These are phyloP conservation scores for Agrypnus murinus DNA, from an alignment of 2,888 invertebrate species.

Conservation along the genomic window DNA sequence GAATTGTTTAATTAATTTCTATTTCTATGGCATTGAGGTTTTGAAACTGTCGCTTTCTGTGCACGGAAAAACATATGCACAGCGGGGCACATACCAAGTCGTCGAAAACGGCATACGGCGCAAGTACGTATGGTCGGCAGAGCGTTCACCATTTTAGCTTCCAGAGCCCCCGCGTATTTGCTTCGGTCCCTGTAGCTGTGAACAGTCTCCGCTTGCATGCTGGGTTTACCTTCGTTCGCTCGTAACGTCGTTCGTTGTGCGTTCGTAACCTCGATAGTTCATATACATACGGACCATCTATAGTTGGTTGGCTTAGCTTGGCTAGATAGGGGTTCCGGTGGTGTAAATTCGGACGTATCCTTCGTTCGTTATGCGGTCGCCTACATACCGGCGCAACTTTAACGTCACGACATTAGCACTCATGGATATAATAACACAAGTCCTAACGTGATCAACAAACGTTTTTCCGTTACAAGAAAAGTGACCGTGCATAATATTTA, in stretches of 20 bases:
- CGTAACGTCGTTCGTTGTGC: conserved; percentile 36
- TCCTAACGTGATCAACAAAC: neutral
- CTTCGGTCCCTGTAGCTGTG: conserved; percentile 43
- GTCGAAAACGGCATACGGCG: neutral
- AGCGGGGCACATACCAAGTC: no score
- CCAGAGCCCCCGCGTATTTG: conserved; percentile 50
- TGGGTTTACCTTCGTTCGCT: conserved; percentile 31
- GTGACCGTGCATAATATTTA: conserved; percentile 10
- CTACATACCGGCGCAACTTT: conserved; percentile 30
- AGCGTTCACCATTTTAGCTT: conserved; percentile 35
- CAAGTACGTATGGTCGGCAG: conserved; percentile 45
- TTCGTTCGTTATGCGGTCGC: conserved; percentile 16
- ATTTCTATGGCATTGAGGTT: conserved; percentile 21
- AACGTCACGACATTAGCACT: neutral
- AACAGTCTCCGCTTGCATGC: conserved; percentile 41
- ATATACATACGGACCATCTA: conserved; percentile 10
- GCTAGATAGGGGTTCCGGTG: conserved; percentile 32
- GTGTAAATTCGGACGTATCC: conserved; percentile 18
- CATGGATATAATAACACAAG: conserved; percentile 11
- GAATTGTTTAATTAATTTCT: conserved; percentile 21
- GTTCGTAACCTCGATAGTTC: conserved; percentile 34
- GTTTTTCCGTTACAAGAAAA: conserved; percentile 19
- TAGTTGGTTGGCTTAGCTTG: conserved; percentile 20
- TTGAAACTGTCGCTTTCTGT: conserved; percentile 17
- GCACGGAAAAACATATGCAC: neutral